These are phyloP conservation scores for Tortrix viridana DNA, from an alignment of 2,888 invertebrate species.

Conservation along the genomic window DNA sequence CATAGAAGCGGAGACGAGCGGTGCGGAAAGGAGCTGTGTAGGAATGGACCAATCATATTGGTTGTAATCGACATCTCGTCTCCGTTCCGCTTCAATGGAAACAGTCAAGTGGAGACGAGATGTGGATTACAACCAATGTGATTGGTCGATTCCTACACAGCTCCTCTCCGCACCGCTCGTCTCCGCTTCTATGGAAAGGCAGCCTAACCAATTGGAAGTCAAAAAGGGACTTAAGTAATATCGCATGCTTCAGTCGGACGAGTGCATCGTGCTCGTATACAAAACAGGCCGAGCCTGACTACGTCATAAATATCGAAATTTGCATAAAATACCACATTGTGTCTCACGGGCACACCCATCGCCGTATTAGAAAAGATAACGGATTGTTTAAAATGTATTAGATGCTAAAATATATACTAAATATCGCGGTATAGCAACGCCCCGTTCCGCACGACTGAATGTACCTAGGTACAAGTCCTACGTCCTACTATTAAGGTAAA, in stretches of 20 bases:
- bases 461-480: background rate
- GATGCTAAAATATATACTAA: background rate
- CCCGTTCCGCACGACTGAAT: background rate
- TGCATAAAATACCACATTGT: background rate
- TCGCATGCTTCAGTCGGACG: background rate
- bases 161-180: no score
- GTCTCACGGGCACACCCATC: background rate
- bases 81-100: no score
- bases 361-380: background rate
- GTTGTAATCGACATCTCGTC: no score
- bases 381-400: background rate
- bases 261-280: background rate
- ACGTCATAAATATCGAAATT: conserved; percentile 1
- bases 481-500: no score
- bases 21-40: no score
- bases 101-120: no score
- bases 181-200: no score
- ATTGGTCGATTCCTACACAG: no score
- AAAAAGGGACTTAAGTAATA: background rate
- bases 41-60: no score
- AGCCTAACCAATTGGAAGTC: background rate
- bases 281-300: background rate
- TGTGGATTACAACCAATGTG: no score
- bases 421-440: background rate
- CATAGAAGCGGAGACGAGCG: no score